phyloP scores from a whole-genome alignment of 2,888 invertebrate species.

The Trichogramma dendrolimi region DNA sequence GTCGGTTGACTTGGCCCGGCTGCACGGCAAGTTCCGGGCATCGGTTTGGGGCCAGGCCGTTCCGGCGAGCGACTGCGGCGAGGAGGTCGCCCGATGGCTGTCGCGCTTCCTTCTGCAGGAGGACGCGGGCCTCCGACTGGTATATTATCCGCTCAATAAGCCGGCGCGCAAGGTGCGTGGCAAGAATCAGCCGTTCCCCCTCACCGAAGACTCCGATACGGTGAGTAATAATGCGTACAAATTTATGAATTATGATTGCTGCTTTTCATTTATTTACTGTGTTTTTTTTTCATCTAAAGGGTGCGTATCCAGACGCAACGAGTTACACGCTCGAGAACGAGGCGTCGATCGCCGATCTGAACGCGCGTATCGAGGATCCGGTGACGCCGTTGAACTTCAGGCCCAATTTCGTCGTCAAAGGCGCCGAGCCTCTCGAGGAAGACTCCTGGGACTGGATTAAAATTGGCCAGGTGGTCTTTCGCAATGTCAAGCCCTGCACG shows the following conservation, averaged over 20 bases:
- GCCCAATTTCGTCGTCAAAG: conserved; percentile 66
- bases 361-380: conserved; percentile 56
- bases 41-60: conserved; percentile 59
- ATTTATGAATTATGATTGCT: neutral
- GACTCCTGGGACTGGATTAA: conserved; percentile 70
- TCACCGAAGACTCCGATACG: conserved; percentile 37
- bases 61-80: conserved; percentile 69
- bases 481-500: conserved; percentile 63
- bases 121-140: conserved; percentile 56
- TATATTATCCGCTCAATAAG: conserved; percentile 58
- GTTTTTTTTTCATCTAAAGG: conserved; percentile 52
- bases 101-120: conserved; percentile 58
- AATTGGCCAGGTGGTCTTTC: conserved; percentile 63
- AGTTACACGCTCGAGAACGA: conserved; percentile 67
- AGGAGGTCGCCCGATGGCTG: conserved; percentile 70
- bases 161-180: conserved; percentile 44
- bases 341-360: conserved; percentile 65
- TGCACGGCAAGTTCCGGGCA: conserved; percentile 51
- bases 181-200: conserved; percentile 43
- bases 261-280: neutral
- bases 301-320: conserved; percentile 64
- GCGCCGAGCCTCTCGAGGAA: conserved; percentile 61
- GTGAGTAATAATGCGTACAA: conserved; percentile 32
- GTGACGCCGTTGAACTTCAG: conserved; percentile 61
- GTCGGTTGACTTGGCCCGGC: conserved; percentile 53